phyloP scores from a whole-genome alignment of 1,140 invertebrate genomes.

The Ceratoteleas bidentatus region DNA sequence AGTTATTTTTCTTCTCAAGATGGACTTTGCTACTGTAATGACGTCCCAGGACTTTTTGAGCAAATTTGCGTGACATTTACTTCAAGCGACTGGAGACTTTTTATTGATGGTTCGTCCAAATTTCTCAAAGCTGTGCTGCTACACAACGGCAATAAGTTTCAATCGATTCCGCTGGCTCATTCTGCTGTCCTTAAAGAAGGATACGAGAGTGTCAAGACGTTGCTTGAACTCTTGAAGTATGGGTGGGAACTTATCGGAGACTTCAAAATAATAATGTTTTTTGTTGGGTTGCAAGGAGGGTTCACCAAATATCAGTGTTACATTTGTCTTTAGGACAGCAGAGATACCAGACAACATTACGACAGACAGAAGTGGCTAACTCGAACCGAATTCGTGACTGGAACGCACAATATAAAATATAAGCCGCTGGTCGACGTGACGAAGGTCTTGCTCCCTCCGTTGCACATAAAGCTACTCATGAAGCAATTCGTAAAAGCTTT shows the following conservation, averaged over 20 bases:
- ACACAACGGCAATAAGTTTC: slow-evolving; percentile 62
- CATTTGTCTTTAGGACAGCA: slow-evolving; percentile 61
- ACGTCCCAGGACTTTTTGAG: too few relatives aligned
- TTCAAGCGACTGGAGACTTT: slow-evolving; percentile 65
- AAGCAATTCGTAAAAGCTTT: not conserved
- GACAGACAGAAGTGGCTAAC: slow-evolving; percentile 68
- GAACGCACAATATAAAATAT: slow-evolving; percentile 70
- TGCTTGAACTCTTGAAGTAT: slow-evolving; percentile 70
- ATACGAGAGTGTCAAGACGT: slow-evolving; percentile 47
- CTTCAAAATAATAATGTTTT: slow-evolving; percentile 74
- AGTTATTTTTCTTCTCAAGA: too few relatives aligned
- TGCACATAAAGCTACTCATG: not conserved
- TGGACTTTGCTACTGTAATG: too few relatives aligned
- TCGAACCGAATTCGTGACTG: slow-evolving; percentile 60
- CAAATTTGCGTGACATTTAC: too few relatives aligned
- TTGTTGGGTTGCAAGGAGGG: slow-evolving; percentile 75
- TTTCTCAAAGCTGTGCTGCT: slow-evolving; percentile 64
- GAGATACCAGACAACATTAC: slow-evolving; percentile 70
- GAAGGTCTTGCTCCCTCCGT: not conserved
- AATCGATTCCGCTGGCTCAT: slow-evolving; percentile 64
- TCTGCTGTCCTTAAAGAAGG: slow-evolving; percentile 51
- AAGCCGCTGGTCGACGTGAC: slow-evolving; percentile 52
- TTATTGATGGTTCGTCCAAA: slow-evolving; percentile 56
- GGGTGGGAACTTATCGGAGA: slow-evolving; percentile 72
- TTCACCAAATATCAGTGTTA: slow-evolving; percentile 78